These are phyloP conservation scores for Geococcyx californianus DNA, from an alignment of 2,113 vertebrate genomes.

Conservation along the genomic window DNA sequence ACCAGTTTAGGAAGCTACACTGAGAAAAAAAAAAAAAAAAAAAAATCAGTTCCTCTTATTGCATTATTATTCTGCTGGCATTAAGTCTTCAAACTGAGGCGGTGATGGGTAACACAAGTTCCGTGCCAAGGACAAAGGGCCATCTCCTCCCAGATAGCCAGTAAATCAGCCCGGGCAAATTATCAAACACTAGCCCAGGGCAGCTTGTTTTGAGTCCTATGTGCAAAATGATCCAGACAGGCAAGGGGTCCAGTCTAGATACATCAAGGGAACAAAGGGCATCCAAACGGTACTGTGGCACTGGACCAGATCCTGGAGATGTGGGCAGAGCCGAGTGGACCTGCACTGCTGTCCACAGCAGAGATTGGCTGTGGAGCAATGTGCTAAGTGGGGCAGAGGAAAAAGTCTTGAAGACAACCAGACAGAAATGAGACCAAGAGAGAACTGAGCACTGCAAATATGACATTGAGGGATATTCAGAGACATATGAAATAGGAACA, in stretches of 20 bases:
- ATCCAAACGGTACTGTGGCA: background rate
- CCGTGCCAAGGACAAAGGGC: background rate
- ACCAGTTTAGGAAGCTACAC: background rate
- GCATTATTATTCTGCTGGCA: background rate
- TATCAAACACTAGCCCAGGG: background rate
- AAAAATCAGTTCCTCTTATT: background rate
- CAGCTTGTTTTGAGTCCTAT: background rate
- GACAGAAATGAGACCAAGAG: background rate
- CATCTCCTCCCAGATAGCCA: background rate
- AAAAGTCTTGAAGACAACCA: background rate
- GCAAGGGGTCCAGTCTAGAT: background rate
- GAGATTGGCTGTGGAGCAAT: background rate
- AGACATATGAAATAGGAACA: background rate
- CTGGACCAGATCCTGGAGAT: background rate
- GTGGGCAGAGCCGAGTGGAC: background rate
- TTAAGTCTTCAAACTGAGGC: background rate
- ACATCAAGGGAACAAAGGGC: background rate
- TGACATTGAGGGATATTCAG: background rate
- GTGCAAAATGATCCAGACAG: background rate
- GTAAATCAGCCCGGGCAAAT: background rate
- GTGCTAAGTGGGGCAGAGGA: rapidly evolving
- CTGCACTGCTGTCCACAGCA: background rate
- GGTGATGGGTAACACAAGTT: background rate
- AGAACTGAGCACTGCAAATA: background rate
- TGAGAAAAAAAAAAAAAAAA: background rate